phyloP scores from a whole-genome alignment of 2,888 invertebrate genomes.

The Parnassius mnemosyne region DNA sequence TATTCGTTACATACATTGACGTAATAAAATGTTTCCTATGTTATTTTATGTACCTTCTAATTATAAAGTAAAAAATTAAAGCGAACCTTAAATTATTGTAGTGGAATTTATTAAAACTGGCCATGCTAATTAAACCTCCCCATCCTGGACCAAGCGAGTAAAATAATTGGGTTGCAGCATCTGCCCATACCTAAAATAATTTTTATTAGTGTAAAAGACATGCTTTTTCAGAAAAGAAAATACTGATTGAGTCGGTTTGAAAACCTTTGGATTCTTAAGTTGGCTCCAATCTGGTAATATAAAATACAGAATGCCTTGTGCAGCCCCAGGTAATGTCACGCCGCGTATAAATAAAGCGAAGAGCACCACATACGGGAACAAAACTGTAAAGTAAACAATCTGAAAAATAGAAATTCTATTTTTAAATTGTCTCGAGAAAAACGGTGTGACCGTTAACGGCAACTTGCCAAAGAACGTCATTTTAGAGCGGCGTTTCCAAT shows the following conservation, averaged over 20 bases:
- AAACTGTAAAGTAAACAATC: slow-evolving; percentile 92
- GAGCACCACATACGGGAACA: slow-evolving; percentile 89
- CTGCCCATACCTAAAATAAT: slow-evolving; percentile 89
- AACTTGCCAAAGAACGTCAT: slow-evolving; percentile 43
- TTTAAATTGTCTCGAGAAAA: slow-evolving; percentile 31
- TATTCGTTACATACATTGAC: too few relatives aligned
- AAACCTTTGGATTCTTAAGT: slow-evolving; percentile 86
- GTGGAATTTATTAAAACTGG: slow-evolving; percentile 89
- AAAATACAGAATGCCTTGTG: slow-evolving; percentile 87
- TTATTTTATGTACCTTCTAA: too few relatives aligned
- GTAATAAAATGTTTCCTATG: too few relatives aligned
- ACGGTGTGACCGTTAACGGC: slow-evolving; percentile 39
- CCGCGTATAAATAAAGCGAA: slow-evolving; percentile 87
- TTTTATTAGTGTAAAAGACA: neutral
- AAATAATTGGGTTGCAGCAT: slow-evolving; percentile 96
- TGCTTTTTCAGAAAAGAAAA: slow-evolving; percentile 2
- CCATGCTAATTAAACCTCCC: slow-evolving; percentile 92
- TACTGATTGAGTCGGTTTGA: neutral
- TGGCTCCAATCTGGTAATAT: slow-evolving; percentile 89
- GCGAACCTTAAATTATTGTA: slow-evolving; percentile 84
- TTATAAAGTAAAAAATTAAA: neutral
- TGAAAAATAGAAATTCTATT: slow-evolving; percentile 47
- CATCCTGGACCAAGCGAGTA: slow-evolving; percentile 94
- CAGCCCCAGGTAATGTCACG: slow-evolving; percentile 89
- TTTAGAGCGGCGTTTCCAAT: slow-evolving; percentile 29